Evolutionary conservation across 2,888 invertebrate species (phyloP).

Genomic region (Lingula anatina): DNA sequence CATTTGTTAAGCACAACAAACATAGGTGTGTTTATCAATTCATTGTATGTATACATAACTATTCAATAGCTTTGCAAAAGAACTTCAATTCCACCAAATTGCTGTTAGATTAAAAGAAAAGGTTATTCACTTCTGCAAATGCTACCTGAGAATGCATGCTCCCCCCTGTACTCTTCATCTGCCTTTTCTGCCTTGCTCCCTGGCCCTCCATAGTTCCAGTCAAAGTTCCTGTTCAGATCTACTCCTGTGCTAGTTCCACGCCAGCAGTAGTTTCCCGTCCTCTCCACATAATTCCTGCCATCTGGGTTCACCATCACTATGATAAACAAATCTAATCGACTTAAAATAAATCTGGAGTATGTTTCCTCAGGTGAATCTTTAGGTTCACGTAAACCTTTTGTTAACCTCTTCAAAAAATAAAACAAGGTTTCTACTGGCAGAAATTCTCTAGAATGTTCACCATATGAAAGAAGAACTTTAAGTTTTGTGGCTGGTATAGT

Average conservation of each 20-base stretch:
- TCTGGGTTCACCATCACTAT: conserved; percentile 45
- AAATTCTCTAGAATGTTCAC: conserved; percentile 49
- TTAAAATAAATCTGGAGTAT: conserved; percentile 22
- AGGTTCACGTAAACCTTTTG: conserved; percentile 16
- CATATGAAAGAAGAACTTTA: conserved; percentile 38
- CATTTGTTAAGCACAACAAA: no score
- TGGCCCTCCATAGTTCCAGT: conserved; percentile 44
- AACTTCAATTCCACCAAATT: no score
- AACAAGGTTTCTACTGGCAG: conserved; percentile 43
- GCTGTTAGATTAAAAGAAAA: no score
- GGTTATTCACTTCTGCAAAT: no score
- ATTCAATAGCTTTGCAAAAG: no score
- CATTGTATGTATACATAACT: no score
- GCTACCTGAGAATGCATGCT: conserved; percentile 39
- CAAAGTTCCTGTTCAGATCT: conserved; percentile 48
- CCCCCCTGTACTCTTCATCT: conserved; percentile 46
- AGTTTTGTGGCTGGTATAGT: conserved; percentile 12
- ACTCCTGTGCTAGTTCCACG: conserved; percentile 44
- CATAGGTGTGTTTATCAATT: no score
- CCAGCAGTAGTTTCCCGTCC: conserved; percentile 43
- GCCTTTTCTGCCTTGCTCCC: conserved; percentile 33
- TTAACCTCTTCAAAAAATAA: conserved; percentile 28
- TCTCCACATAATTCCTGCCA: conserved; percentile 36
- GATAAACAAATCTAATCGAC: conserved; percentile 34
- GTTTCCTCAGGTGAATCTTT: conserved; percentile 9